Evolutionary conservation across 35 echinoderm and acorn worm genomes (phyloP).

Genomic region (Heliocidaris tuberculata): DNA sequence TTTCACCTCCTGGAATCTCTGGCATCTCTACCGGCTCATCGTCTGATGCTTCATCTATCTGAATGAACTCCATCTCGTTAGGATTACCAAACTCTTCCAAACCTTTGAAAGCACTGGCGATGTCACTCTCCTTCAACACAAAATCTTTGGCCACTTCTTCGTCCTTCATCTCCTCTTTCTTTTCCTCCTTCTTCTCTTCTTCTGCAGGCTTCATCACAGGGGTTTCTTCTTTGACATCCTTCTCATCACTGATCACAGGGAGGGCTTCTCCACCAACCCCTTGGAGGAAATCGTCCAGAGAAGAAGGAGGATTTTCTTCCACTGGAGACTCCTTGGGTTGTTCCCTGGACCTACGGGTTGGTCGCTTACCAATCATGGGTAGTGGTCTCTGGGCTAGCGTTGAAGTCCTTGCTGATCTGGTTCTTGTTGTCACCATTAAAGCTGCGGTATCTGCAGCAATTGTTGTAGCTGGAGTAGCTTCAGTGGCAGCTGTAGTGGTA

Average conservation of each 20-base stretch:
- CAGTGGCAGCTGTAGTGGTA: not conserved
- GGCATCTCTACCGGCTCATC: slow-evolving; percentile 25
- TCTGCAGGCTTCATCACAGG: not conserved
- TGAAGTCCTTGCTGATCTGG: not conserved
- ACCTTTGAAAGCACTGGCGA: slow-evolving; percentile 36
- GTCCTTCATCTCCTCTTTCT: too few species aligned
- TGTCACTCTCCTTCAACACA: slow-evolving; percentile 30
- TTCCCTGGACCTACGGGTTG: not conserved
- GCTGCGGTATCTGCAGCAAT: not conserved
- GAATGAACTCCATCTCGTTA: not conserved
- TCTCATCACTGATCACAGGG: slow-evolving; percentile 15
- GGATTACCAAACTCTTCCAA: not conserved
- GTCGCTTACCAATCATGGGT: slow-evolving; percentile 37
- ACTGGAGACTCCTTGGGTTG: not conserved
- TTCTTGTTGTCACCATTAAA: too few species aligned
- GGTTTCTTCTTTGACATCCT: not conserved
- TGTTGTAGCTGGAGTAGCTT: too few species aligned
- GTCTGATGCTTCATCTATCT: not conserved
- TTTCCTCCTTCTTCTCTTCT: slow-evolving; percentile 5
- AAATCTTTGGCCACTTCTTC: too few species aligned
- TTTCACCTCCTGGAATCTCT: not conserved
- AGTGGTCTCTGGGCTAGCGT: not conserved
- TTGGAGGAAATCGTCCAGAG: slow-evolving; percentile 18
- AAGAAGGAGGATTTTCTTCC: not conserved
- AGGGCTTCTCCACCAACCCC: not conserved